phyloP scores from a whole-genome alignment of 2,113 vertebrate genomes.

The Noturus placidus region DNA sequence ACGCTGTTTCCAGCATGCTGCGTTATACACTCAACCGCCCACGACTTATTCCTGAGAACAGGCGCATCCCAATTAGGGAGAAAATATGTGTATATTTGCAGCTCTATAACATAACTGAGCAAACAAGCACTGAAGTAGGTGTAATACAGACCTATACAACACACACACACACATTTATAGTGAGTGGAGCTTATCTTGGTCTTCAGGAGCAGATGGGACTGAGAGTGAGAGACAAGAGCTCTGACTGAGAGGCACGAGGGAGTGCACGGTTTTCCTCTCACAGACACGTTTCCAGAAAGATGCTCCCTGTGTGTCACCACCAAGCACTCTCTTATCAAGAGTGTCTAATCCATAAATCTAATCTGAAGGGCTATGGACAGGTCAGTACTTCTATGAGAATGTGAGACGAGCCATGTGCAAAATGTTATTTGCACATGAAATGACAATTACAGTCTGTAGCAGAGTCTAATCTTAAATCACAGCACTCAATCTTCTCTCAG shows the following conservation, averaged over 20 bases:
- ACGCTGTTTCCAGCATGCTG: not conserved
- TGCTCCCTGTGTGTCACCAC: not conserved
- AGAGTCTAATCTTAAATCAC: not conserved
- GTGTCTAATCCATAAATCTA: not conserved
- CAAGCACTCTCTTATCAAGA: conserved; percentile 12
- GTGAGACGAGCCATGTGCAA: not conserved
- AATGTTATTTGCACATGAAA: not conserved
- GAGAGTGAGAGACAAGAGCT: conserved; percentile 18
- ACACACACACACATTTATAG: conserved; percentile 18
- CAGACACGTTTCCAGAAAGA: conserved; percentile 32
- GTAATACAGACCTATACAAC: not conserved
- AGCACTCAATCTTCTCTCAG: conserved; percentile 14
- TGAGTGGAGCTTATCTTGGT: conserved; percentile 43
- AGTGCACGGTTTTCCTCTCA: conserved; percentile 34
- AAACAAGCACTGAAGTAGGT: not conserved
- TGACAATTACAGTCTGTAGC: not conserved
- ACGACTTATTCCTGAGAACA: not conserved
- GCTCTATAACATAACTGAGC: not conserved
- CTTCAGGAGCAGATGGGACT: conserved; percentile 43
- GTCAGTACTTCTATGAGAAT: not conserved
- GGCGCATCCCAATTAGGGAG: not conserved
- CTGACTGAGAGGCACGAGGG: conserved; percentile 30
- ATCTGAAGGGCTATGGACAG: not conserved
- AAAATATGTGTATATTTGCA: not conserved
- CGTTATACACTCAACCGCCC: conserved; percentile 3